phyloP scores from a whole-genome alignment of 2,113 vertebrate species.

The Recurvirostra avosetta region DNA sequence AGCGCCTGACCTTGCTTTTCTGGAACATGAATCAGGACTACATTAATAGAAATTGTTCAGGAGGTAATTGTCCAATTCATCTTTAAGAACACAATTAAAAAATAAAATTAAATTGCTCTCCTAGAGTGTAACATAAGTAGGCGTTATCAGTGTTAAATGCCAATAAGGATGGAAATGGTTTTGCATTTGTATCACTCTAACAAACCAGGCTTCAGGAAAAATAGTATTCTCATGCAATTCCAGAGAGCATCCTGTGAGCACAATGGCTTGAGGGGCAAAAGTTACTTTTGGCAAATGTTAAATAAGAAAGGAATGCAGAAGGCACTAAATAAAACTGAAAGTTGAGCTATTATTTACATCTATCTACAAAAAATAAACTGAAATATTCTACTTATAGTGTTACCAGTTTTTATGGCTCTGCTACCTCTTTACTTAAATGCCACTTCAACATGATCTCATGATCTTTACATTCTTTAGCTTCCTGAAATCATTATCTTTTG shows the following conservation, averaged over 20 bases:
- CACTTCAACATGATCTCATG: neutral
- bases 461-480: neutral
- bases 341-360: neutral
- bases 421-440: neutral
- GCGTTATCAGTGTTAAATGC: neutral
- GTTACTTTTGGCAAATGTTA: neutral
- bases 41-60: neutral
- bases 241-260: neutral
- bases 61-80: neutral
- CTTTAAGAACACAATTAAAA: neutral
- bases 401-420: neutral
- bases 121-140: neutral
- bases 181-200: neutral
- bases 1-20: neutral
- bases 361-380: neutral
- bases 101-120: neutral
- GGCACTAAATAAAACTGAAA: neutral
- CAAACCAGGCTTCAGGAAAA: neutral
- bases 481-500: neutral
- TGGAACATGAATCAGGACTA: neutral
- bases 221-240: neutral
- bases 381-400: neutral
- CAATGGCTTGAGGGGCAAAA: neutral
- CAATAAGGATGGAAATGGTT: neutral
- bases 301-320: neutral